These are phyloP conservation scores for Xestia xanthographa DNA, from an alignment of 2,888 invertebrate genomes.

Conservation along the genomic window DNA sequence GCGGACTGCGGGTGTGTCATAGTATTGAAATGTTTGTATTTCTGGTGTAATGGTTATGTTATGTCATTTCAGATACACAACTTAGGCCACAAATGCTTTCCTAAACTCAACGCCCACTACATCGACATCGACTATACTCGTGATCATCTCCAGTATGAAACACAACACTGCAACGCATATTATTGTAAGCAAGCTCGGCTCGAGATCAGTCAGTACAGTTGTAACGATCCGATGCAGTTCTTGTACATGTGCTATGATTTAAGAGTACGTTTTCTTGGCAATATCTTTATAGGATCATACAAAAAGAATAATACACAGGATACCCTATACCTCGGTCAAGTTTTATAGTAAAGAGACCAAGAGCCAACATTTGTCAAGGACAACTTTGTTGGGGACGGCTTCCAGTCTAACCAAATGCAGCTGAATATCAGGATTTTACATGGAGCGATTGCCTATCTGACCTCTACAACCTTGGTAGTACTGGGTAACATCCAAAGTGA, in stretches of 20 bases:
- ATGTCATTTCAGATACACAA: background rate
- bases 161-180: background rate
- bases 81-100: background rate
- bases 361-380: background rate
- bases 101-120: background rate
- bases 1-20: conserved; percentile 28
- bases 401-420: background rate
- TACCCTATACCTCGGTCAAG: background rate
- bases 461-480: background rate
- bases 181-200: background rate
- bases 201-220: background rate
- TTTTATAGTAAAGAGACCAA: background rate
- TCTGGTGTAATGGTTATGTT: conserved; percentile 28
- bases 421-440: background rate
- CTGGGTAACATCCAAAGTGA: background rate
- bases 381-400: background rate
- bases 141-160: background rate
- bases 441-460: background rate
- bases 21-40: conserved; percentile 10
- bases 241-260: background rate
- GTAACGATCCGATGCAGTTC: background rate
- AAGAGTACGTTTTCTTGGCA: background rate
- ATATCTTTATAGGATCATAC: background rate
- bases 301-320: background rate
- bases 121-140: background rate